phyloP scores from a whole-genome alignment of 2,113 vertebrate genomes.

The Toxotes chatareus region DNA sequence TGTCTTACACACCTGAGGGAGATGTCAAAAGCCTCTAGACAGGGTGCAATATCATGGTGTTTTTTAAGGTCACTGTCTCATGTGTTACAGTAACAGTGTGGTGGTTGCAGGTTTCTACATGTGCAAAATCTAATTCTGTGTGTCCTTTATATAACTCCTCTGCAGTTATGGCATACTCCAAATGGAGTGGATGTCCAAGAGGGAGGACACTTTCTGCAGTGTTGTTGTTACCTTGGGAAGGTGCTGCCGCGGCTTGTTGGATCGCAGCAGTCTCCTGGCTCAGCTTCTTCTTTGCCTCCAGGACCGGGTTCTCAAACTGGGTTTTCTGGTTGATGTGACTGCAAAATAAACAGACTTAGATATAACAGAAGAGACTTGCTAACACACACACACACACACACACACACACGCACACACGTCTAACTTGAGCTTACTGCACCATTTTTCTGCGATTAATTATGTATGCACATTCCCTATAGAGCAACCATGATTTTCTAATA shows the following conservation, averaged over 20 bases:
- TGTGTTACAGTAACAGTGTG: neutral
- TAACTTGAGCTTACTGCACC: constrained; percentile 32
- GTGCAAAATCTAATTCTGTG: neutral
- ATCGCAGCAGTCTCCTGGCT: constrained; percentile 85
- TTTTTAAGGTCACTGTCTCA: constrained; percentile 23
- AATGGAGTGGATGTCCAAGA: neutral
- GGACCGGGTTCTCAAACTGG: constrained; percentile 98
- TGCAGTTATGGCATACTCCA: neutral
- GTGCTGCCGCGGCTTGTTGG: constrained; percentile 66
- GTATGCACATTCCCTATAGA: constrained; percentile 43
- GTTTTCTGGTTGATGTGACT: constrained; percentile 98
- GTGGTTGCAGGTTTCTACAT: constrained; percentile 15
- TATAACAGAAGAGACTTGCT: constrained; percentile 23
- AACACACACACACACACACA: neutral
- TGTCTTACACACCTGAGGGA: constrained; percentile 12
- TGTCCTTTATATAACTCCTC: constrained; percentile 22
- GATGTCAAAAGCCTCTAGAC: neutral
- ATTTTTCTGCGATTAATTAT: constrained; percentile 59
- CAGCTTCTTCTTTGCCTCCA: constrained; percentile 95
- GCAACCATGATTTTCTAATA: constrained; percentile 42
- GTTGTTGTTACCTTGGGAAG: constrained; percentile 75
- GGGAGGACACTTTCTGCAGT: neutral
- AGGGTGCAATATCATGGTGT: neutral
- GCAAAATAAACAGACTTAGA: constrained; percentile 46
- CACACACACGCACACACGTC: constrained; percentile 11